Conservation (phyloP, 2,888 invertebrate species). For the Bimastos eiseni region DNA sequence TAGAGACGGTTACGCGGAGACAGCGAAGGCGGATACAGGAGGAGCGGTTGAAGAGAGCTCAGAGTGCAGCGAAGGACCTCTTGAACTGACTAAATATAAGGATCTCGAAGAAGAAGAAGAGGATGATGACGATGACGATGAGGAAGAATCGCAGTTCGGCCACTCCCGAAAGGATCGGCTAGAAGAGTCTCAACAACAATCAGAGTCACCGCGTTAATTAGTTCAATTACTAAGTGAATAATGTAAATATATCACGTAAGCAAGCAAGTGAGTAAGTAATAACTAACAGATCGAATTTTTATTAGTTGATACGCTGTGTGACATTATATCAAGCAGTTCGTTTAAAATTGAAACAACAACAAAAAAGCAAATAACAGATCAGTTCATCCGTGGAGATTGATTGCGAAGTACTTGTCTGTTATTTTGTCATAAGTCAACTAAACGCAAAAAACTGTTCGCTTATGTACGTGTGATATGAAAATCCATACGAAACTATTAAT, state of each 20-base stretch:
- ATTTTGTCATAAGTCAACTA: no score
- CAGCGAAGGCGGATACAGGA: neutral
- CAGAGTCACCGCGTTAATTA: neutral
- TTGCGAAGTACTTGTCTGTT: neutral
- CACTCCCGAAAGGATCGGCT: neutral
- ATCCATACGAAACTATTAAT: no score
- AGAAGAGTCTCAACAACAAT: neutral
- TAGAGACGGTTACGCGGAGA: neutral
- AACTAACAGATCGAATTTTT: neutral
- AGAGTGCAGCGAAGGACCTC: neutral
- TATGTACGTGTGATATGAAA: no score
- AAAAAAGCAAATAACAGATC: neutral
- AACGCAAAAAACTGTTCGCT: no score
- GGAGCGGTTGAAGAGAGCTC: neutral
- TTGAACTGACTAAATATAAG: slow-evolving; percentile 9
- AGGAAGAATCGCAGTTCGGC: neutral
- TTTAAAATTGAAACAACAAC: neutral
- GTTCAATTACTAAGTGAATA: neutral
- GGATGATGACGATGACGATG: neutral
- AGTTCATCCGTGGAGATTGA: neutral
- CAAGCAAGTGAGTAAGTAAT: neutral
- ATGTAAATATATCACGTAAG: no score
- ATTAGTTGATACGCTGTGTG: neutral
- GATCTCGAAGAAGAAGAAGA: neutral
- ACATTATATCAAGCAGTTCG: neutral